Evolutionary conservation across 1,140 invertebrate species (phyloP).

Genomic region (Zaprionus nigranus): DNA sequence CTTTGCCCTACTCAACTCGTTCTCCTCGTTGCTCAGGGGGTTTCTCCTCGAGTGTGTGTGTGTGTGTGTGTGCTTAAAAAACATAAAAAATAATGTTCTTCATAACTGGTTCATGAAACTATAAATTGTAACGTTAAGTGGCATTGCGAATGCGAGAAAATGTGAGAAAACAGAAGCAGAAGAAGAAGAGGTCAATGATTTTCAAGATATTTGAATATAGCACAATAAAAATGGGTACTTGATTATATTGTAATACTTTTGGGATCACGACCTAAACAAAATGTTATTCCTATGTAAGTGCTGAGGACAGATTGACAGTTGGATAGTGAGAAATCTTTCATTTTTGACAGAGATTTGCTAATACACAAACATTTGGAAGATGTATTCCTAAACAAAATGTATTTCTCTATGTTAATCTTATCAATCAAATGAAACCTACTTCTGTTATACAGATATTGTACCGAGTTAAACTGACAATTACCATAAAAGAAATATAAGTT

Average conservation of each 20-base stretch:
- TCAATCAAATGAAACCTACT: too few species aligned
- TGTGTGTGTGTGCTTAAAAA: constrained; percentile 1
- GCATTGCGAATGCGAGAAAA: constrained; percentile 5
- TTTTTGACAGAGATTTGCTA: too few species aligned
- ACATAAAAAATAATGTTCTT: constrained; percentile 5
- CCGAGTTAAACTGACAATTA: neutral
- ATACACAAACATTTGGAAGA: too few species aligned
- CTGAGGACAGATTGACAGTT: too few species aligned
- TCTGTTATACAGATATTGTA: too few species aligned
- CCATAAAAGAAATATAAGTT: neutral
- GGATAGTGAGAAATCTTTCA: too few species aligned
- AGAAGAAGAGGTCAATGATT: neutral
- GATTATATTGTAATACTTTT: neutral
- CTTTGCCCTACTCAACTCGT: neutral
- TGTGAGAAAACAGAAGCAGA: constrained; percentile 1
- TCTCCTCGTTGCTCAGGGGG: neutral
- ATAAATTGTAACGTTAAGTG: constrained; percentile 10
- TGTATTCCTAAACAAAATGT: too few species aligned
- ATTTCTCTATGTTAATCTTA: too few species aligned
- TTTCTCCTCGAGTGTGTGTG: neutral
- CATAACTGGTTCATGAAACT: constrained; percentile 12
- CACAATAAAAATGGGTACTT: neutral
- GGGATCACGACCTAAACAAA: too few species aligned
- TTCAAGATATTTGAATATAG: constrained; percentile 1
- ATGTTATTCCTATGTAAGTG: too few species aligned